A percentile compares a stretch with the other conserved stretches of the same genome.
phyloP scores from a whole-genome alignment of 2,797 vertebrate species.

The Taeniopygia guttata region DNA sequence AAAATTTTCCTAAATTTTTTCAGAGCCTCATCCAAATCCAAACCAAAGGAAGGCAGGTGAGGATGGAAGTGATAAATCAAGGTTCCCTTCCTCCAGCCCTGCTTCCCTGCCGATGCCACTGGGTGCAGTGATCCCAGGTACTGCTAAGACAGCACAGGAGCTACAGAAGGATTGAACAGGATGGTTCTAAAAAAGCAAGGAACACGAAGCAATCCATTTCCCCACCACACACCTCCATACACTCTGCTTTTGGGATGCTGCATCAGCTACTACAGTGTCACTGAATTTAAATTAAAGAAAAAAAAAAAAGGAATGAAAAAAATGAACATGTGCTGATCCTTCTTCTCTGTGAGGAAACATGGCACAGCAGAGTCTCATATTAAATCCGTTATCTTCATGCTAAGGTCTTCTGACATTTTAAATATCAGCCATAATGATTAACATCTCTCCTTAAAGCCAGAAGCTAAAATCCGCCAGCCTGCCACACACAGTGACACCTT shows the following conservation, averaged over 20 bases:
- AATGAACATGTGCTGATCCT: background rate
- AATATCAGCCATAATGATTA: conserved; percentile 69
- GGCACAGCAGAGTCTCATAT: conserved; percentile 27
- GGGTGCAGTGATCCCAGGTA: background rate
- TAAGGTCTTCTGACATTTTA: conserved; percentile 71
- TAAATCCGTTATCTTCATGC: conserved; percentile 51
- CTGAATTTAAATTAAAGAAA: background rate
- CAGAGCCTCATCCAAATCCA: background rate
- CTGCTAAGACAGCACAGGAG: background rate
- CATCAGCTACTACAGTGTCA: background rate
- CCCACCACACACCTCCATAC: background rate
- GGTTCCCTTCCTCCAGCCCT: background rate
- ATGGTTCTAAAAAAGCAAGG: background rate
- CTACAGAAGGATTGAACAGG: background rate
- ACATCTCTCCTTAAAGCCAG: conserved; percentile 65
- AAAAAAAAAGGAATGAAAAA: background rate
- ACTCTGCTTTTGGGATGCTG: background rate
- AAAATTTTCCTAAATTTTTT: background rate
- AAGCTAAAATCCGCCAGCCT: conserved; percentile 58
- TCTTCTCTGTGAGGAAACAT: conserved; percentile 5
- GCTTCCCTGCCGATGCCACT: background rate
- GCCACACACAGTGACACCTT: conserved; percentile 49
- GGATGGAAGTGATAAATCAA: background rate
- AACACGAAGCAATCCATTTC: background rate
- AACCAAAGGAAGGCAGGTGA: background rate